A percentile compares a stretch with the other conserved stretches of the same genome.
These are phyloP conservation scores for Mionectes olivaceus DNA, from an alignment of 2,797 vertebrate genomes.

Conservation along the genomic window DNA sequence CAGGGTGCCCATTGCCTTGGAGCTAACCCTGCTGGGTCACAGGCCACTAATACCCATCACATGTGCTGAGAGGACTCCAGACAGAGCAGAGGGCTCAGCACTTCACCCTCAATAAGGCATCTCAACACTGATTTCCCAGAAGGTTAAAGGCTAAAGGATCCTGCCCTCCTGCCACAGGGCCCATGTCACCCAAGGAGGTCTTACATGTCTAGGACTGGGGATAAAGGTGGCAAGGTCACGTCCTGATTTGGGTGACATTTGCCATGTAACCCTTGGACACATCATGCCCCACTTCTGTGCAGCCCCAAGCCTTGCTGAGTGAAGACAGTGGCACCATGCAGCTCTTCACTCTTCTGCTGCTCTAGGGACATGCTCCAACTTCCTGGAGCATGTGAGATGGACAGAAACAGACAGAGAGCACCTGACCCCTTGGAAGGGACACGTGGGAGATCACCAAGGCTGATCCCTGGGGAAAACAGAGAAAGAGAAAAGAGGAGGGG, in stretches of 20 bases:
- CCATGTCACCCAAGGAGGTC: background rate
- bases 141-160: background rate
- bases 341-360: fast-evolving
- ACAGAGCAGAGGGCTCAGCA: background rate
- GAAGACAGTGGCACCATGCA: background rate
- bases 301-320: background rate
- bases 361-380: background rate
- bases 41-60: background rate
- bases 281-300: fast-evolving
- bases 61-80: background rate
- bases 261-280: background rate
- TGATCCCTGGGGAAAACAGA: background rate
- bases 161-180: fast-evolving
- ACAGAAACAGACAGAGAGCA: background rate
- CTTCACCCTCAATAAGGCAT: background rate
- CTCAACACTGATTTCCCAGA: background rate
- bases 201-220: background rate
- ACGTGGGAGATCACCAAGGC: background rate
- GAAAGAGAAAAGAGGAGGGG: fast-evolving
- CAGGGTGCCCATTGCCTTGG: background rate
- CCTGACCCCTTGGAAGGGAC: too few relatives aligned
- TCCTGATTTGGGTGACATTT: background rate
- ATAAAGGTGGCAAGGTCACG: background rate
- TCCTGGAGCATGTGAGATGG: background rate
- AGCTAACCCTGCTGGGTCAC: background rate